Evolutionary conservation across 2,888 invertebrate genomes (phyloP), one percentile per base, ranked within the genome.

Genomic region (Sepiola atlantica): DNA sequence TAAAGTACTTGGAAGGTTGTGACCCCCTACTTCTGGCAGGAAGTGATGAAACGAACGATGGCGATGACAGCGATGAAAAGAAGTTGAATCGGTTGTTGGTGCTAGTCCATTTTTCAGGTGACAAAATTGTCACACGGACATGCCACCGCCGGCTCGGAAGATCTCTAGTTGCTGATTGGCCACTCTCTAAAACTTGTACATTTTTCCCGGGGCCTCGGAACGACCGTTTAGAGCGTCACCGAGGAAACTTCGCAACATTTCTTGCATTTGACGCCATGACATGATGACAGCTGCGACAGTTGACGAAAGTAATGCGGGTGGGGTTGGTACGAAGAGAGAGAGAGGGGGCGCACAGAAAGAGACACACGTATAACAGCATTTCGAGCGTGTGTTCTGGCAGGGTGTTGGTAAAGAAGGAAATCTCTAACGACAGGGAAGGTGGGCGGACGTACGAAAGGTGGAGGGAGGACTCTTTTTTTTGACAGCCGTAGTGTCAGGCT

Each of bases 271-370:
- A 77, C 32, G 32, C n/a, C 77, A n/a, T 77, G 77, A 77, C n/a
- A n/a, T 77, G 77, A 77, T 77, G 77, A 77, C 77, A 77, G 77
- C 77, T 77, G 77, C 32, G 32, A 18, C n/a, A 77, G 77, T 77
- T 77, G 77, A 77, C 77, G 77, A 77, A 77, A 77, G 77, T 77
- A 77, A 77, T 77, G 77, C n/a, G n/a, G 77, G 77, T n/a, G 77
- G 77, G n/a, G 6, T 16, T 6, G 57, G 20, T 18, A 12, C 10
- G 61, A 6, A 21, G 4, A 8, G 3, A 0, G n/a, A 14, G 21
- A 8, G 3, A 0, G n/a, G 12, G n/a, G n/a, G n/a, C n/a, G 4
- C n/a, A 32, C n/a, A n/a, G n/a, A 18, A 77, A 77, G 77, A n/a
- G n/a, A 3, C 77, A 77, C 77, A 77, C n/a, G 77, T 14, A 45